phyloP scores from a whole-genome alignment of 37 sponge, comb jelly and placozoan genomes.

The Aplysina aerophoba region DNA sequence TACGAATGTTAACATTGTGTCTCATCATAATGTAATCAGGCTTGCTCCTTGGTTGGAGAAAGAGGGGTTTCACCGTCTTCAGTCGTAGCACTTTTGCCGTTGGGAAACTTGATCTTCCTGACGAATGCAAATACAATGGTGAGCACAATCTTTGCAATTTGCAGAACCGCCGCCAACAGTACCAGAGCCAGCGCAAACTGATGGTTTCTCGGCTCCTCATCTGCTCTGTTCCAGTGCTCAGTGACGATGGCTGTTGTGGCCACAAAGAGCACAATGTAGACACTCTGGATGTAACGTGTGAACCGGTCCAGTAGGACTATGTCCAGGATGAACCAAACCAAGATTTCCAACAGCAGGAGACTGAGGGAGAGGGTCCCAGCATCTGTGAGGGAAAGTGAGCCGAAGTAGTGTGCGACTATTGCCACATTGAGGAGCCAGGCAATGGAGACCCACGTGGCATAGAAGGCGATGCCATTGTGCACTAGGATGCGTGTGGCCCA shows the following conservation, averaged over 20 bases:
- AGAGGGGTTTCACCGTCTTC: no score
- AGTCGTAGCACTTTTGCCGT: neutral
- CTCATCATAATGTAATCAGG: no score
- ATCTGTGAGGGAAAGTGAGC: neutral
- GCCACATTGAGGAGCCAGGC: conserved; percentile 32
- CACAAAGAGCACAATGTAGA: conserved; percentile 40
- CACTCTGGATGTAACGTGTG: conserved; percentile 42
- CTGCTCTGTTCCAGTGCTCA: conserved; percentile 7
- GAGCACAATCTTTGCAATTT: conserved; percentile 5
- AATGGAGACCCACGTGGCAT: conserved; percentile 23
- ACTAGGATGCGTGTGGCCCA: conserved; percentile 28
- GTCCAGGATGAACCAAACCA: conserved; percentile 40
- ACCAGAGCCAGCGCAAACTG: conserved; percentile 16
- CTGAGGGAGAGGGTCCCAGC: conserved; percentile 33
- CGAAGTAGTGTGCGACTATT: conserved; percentile 2
- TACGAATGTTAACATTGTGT: no score
- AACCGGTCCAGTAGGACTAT: conserved; percentile 27
- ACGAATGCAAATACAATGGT: conserved; percentile 20
- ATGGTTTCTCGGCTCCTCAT: conserved; percentile 15
- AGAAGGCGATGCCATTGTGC: conserved; percentile 28
- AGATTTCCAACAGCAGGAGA: conserved; percentile 33
- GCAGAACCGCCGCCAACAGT: neutral
- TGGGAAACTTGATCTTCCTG: conserved; percentile 16
- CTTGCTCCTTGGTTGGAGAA: no score
- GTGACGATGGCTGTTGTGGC: conserved; percentile 12